Percentiles rank a stretch among this genome's conserved stretches.
These are phyloP conservation scores for Osmerus eperlanus DNA, from an alignment of 2,113 vertebrate genomes.

Conservation along the genomic window DNA sequence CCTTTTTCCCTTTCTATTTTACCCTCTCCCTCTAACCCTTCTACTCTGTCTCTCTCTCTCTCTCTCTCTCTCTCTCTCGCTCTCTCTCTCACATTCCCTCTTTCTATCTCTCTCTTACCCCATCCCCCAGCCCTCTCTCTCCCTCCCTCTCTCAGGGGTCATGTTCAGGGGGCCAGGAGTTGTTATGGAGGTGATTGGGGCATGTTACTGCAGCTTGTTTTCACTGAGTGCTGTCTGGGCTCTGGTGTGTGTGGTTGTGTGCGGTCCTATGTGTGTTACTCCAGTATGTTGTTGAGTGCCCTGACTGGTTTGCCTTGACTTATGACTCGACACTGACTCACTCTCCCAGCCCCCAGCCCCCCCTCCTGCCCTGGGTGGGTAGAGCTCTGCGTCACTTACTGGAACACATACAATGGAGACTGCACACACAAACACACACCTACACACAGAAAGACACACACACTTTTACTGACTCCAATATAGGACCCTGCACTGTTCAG, in stretches of 20 bases:
- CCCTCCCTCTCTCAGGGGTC: neutral
- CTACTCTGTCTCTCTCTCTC: neutral
- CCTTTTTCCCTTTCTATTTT: neutral
- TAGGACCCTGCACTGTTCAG: neutral
- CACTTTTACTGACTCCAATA: slow-evolving; percentile 29
- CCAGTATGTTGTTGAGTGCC: slow-evolving; percentile 54
- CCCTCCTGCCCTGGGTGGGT: slow-evolving; percentile 75
- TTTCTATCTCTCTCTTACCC: neutral
- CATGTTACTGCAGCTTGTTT: slow-evolving; percentile 54
- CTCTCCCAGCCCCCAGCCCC: slow-evolving; percentile 51
- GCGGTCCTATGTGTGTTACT: slow-evolving; percentile 39
- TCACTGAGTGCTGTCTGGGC: slow-evolving; percentile 4
- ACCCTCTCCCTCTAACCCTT: too few relatives aligned
- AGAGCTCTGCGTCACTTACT: slow-evolving; percentile 74
- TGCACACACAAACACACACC: slow-evolving; percentile 20
- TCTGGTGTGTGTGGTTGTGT: neutral
- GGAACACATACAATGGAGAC: slow-evolving; percentile 68
- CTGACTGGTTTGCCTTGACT: slow-evolving; percentile 66
- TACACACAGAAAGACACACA: slow-evolving; percentile 49
- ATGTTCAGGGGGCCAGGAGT: slow-evolving; percentile 6
- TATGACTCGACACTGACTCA: slow-evolving; percentile 80
- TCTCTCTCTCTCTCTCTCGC: neutral
- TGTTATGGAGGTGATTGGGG: slow-evolving; percentile 56
- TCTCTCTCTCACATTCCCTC: neutral
- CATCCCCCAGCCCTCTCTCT: neutral